Conservation (phyloP, 2,888 invertebrate species). For the Ichneumon xanthorius region DNA sequence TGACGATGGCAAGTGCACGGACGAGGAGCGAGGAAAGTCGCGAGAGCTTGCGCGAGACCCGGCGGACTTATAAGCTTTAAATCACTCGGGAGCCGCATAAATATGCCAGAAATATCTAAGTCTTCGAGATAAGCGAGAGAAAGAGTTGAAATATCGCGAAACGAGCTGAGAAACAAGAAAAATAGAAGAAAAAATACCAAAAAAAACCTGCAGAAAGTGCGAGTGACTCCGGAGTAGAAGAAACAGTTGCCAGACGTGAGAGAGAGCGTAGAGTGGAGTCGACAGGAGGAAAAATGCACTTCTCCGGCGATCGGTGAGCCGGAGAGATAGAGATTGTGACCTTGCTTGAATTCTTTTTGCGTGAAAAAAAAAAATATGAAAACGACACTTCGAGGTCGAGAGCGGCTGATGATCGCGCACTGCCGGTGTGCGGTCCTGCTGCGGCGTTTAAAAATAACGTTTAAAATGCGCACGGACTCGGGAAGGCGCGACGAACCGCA, state of each 20-base stretch:
- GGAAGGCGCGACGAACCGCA: slow-evolving; percentile 25
- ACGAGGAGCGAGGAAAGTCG: slow-evolving; percentile 24
- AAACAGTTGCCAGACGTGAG: background rate
- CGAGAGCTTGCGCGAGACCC: slow-evolving; percentile 24
- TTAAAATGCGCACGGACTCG: slow-evolving; percentile 30
- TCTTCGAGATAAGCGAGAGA: slow-evolving; percentile 64
- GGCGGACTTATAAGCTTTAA: slow-evolving; percentile 67
- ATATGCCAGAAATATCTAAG: slow-evolving; percentile 70
- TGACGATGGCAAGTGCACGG: slow-evolving; percentile 62
- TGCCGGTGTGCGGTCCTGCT: background rate
- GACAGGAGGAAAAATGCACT: slow-evolving; percentile 19
- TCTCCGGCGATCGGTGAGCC: background rate
- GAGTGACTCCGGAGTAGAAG: background rate
- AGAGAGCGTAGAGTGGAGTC: slow-evolving; percentile 1
- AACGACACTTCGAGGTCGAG: slow-evolving; percentile 42
- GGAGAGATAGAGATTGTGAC: background rate
- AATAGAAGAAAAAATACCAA: slow-evolving; percentile 6
- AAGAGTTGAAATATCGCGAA: slow-evolving; percentile 34
- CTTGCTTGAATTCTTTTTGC: slow-evolving; percentile 19
- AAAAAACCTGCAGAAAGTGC: slow-evolving; percentile 2
- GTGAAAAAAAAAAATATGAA: slow-evolving; percentile 24
- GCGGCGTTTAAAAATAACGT: slow-evolving; percentile 51
- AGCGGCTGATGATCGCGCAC: slow-evolving; percentile 38
- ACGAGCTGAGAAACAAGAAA: background rate
- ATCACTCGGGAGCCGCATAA: slow-evolving; percentile 69